These are phyloP conservation scores for Grallaria varia DNA, from an alignment of 2,113 vertebrate genomes.

Conservation along the genomic window DNA sequence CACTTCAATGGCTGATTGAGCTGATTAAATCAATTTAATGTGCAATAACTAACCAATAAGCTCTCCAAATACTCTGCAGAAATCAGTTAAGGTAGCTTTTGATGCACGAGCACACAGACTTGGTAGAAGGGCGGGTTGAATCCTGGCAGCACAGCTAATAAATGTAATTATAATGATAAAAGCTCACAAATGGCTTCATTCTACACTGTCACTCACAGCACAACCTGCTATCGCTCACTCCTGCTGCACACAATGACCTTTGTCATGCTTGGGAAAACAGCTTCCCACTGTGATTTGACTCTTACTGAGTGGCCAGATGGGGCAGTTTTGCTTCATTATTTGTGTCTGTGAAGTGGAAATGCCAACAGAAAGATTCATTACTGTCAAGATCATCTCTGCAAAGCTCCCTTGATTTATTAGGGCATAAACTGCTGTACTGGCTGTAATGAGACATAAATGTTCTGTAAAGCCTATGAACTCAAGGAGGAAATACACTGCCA, in stretches of 20 bases:
- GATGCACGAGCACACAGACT: conserved; percentile 11
- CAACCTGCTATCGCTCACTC: conserved; percentile 58
- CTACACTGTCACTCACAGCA: conserved; percentile 74
- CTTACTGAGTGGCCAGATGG: conserved; percentile 81
- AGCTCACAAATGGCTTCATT: conserved; percentile 78
- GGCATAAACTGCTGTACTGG: conserved; percentile 77
- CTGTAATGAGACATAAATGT: conserved; percentile 79
- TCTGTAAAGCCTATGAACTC: conserved; percentile 77
- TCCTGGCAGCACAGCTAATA: conserved; percentile 68
- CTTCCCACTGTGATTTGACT: conserved; percentile 66
- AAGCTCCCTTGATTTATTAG: conserved; percentile 83
- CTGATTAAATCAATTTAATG: not conserved
- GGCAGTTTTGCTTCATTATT: conserved; percentile 82
- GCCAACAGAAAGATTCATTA: conserved; percentile 82
- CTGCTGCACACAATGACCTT: conserved; percentile 74
- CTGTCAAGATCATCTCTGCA: conserved; percentile 71
- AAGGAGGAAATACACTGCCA: conserved; percentile 74
- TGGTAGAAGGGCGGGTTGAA: not conserved
- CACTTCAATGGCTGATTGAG: not conserved
- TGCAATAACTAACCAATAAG: not conserved
- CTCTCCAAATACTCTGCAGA: conserved; percentile 43
- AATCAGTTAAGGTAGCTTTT: conserved; percentile 43
- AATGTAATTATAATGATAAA: conserved; percentile 79
- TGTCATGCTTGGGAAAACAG: conserved; percentile 71
- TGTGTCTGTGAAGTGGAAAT: conserved; percentile 78